Evolutionary conservation across 2,888 invertebrate genomes (phyloP).

Genomic region (Andrena camellia): DNA sequence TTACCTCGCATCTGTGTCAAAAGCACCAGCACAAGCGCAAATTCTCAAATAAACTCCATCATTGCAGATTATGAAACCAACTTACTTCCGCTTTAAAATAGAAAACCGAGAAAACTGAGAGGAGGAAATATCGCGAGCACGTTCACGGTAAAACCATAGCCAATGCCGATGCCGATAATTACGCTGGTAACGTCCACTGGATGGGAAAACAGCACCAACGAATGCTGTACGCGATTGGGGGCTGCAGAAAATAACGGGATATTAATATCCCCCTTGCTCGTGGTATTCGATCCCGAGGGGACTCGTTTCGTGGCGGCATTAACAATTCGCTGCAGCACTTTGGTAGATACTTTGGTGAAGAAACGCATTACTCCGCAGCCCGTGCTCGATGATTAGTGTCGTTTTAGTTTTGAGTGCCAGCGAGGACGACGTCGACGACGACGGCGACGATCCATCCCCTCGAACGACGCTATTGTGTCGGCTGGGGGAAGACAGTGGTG

Average conservation of each 20-base stretch:
- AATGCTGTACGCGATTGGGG: constrained; percentile 11
- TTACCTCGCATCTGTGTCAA: constrained; percentile 17
- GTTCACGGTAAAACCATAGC: background rate
- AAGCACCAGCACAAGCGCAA: background rate
- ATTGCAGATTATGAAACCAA: background rate
- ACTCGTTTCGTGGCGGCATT: constrained; percentile 45
- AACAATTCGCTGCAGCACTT: constrained; percentile 54
- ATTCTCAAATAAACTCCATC: background rate
- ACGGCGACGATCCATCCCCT: constrained; percentile 69
- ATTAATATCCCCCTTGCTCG: constrained; percentile 37
- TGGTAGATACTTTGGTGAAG: constrained; percentile 47
- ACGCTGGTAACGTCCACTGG: constrained; percentile 1
- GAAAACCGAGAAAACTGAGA: background rate
- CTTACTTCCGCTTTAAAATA: background rate
- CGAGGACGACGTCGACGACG: constrained; percentile 53
- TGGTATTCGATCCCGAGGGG: constrained; percentile 42
- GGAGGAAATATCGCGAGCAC: constrained; percentile 5
- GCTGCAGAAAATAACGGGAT: constrained; percentile 6
- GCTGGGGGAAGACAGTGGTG: constrained; percentile 75
- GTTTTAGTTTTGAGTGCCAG: constrained; percentile 71
- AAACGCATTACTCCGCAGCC: constrained; percentile 56
- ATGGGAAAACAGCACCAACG: constrained; percentile 17
- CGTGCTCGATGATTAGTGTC: constrained; percentile 69
- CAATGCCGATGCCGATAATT: background rate
- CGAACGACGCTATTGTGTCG: constrained; percentile 81